Evolutionary conservation across 1,140 invertebrate genomes (phyloP).

Genomic region (Drosophila leontia): DNA sequence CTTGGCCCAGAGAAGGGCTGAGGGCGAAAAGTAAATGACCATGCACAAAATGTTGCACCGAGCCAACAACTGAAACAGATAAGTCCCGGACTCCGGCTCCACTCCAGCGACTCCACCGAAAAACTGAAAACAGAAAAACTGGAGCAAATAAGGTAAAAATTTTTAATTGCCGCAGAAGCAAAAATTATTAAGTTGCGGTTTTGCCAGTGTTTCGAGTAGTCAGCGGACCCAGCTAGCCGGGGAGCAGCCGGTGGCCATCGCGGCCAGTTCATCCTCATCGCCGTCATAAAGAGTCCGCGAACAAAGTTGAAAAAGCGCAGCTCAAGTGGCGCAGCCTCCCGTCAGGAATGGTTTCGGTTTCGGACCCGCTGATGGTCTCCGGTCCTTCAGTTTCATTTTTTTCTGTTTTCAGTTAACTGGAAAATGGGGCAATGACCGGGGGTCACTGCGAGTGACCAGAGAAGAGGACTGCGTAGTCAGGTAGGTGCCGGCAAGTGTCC

Average conservation of each 20-base stretch:
- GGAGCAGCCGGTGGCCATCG: slow-evolving; percentile 22
- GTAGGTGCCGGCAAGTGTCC: slow-evolving; percentile 31
- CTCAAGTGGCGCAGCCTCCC: slow-evolving; percentile 49
- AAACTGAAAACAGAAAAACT: slow-evolving; percentile 49
- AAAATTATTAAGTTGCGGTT: slow-evolving; percentile 79
- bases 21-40: slow-evolving; percentile 72
- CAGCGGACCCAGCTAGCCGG: slow-evolving; percentile 28
- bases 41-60: slow-evolving; percentile 71
- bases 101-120: slow-evolving; percentile 5
- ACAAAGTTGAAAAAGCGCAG: slow-evolving; percentile 59
- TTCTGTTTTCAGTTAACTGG: slow-evolving; percentile 9
- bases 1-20: slow-evolving; percentile 61
- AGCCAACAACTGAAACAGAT: slow-evolving; percentile 31
- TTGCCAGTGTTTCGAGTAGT: slow-evolving; percentile 41
- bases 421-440: slow-evolving; percentile 51
- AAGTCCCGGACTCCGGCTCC: slow-evolving; percentile 11
- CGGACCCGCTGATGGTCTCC: slow-evolving; percentile 24
- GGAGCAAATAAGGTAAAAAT: slow-evolving; percentile 82
- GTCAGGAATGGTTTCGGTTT: slow-evolving; percentile 47
- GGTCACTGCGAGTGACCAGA: slow-evolving; percentile 21
- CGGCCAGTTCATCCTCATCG: slow-evolving; percentile 34
- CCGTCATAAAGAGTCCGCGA: slow-evolving; percentile 43
- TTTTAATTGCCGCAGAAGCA: slow-evolving; percentile 79
- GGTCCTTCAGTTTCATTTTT: slow-evolving; percentile 15
- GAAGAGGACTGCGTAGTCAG: slow-evolving; percentile 2